phyloP scores from a whole-genome alignment of 2,888 invertebrate genomes.

The Lutraria lutraria region DNA sequence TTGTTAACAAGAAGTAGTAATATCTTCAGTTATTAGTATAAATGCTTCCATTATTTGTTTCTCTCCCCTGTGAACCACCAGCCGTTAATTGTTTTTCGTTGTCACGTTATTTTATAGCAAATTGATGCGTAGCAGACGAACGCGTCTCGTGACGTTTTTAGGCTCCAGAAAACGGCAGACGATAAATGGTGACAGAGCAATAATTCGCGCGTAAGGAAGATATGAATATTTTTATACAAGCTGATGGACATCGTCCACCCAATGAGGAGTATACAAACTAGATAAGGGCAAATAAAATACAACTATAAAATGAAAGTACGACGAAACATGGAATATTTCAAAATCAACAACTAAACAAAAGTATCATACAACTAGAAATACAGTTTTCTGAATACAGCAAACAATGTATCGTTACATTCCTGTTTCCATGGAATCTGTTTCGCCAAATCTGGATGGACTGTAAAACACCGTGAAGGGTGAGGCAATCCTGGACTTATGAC shows the following conservation, averaged over 20 bases:
- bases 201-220: not conserved
- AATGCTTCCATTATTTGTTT: not conserved
- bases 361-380: no score
- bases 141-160: not conserved
- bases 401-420: no score
- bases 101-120: conserved; percentile 4
- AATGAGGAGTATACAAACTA: no score
- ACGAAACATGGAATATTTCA: no score
- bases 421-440: no score
- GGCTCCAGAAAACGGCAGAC: not conserved
- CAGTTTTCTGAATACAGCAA: no score
- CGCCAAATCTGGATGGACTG: no score
- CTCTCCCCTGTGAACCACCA: not conserved
- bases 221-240: no score
- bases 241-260: no score
- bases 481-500: not conserved
- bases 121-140: conserved; percentile 9
- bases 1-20: not conserved
- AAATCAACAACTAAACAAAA: no score
- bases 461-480: not conserved
- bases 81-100: conserved; percentile 1
- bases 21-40: conserved; percentile 11
- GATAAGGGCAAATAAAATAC: no score
- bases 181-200: not conserved
- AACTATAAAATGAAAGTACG: no score